These are phyloP conservation scores for Archivesica marissinica DNA, from an alignment of 1,140 invertebrate genomes.

Conservation along the genomic window DNA sequence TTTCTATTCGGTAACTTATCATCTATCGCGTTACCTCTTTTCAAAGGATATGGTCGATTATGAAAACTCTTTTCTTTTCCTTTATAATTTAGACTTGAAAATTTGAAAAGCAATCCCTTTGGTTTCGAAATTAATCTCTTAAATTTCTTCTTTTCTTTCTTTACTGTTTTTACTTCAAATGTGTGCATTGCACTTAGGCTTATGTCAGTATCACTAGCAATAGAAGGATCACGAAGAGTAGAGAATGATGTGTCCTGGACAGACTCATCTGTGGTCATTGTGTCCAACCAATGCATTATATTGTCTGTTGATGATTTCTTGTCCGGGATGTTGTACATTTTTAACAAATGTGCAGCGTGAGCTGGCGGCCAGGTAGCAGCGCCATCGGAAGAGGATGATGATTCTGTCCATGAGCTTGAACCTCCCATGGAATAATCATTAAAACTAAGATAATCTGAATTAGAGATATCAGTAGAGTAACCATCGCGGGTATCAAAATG, in stretches of 20 bases:
- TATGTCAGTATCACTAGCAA: conserved; percentile 45
- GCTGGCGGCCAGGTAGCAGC: conserved; percentile 55
- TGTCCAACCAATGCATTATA: conserved; percentile 57
- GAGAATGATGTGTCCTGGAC: conserved; percentile 26
- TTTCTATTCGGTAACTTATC: not conserved
- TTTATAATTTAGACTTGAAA: conserved; percentile 60
- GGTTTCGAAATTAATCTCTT: conserved; percentile 53
- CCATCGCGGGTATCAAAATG: conserved; percentile 33
- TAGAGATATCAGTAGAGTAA: conserved; percentile 55
- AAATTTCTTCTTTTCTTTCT: conserved; percentile 52
- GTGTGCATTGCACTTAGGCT: conserved; percentile 56
- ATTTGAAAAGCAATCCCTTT: conserved; percentile 55
- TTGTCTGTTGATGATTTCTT: conserved; percentile 50
- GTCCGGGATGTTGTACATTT: conserved; percentile 53
- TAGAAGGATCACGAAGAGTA: conserved; percentile 26
- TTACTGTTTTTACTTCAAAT: conserved; percentile 57
- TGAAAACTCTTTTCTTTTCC: conserved; percentile 40
- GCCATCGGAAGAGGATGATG: conserved; percentile 42
- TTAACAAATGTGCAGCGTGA: conserved; percentile 33
- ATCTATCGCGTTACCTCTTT: conserved; percentile 1
- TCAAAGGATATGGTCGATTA: conserved; percentile 54
- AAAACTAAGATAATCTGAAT: conserved; percentile 61
- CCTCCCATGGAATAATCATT: conserved; percentile 58
- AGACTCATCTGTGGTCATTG: conserved; percentile 30
- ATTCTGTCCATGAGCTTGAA: conserved; percentile 47